Base-by-base conservation (phyloP, 1,140 invertebrate species). In the Hermetia illucens region DNA sequence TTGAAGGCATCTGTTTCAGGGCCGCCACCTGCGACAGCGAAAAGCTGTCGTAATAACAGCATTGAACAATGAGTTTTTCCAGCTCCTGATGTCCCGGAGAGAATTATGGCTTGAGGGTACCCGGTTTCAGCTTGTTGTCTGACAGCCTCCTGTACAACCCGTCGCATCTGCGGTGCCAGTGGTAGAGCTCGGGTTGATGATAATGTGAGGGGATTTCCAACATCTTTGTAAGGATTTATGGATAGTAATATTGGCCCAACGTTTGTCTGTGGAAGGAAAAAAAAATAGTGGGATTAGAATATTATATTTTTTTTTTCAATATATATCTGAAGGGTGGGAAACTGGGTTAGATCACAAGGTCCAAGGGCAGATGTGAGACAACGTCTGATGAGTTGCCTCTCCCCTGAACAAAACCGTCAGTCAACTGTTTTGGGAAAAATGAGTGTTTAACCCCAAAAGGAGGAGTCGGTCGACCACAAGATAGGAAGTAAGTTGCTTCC, bases 1-100 rank as follows among this genome's bases (percentile, higher is more conserved):
- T 93, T 94, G 58, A 92, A 95, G n/a, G 89, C 85, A 64, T 94
- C 89, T 2, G 89, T 94, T 65, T 93, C 89, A 0, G 85, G 82
- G 9, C 89, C 89, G 38, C 87, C 88, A 30, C 89, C 90, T 13
- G 89, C 89, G 34, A 90, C 82, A 54, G 91, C 87, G 66, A 93
- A 94, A 42, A 95, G 59, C 55, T 93, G 84, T 41, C 88, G 71
- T 31, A 94, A 67, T 47, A 94, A 65, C 46, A 91, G 63, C 88
- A 93, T 92, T 2, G 88, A 91, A 31, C 85, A 81, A 56, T 89
- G 86, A 19, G 90, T 94, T 65, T 95, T 95, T 2, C 91, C 91
- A n/a, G 86, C 89, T 9, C 90, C 91, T 52, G 83, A 89, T 21
- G 82, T 86, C 20, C 90, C 85, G 43, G 81, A 90, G 42, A 89